Percentiles rank a stretch among this genome's conserved stretches.
These are phyloP conservation scores for Procapra przewalskii DNA, from an alignment of 2,113 vertebrate species.

Conservation along the genomic window DNA sequence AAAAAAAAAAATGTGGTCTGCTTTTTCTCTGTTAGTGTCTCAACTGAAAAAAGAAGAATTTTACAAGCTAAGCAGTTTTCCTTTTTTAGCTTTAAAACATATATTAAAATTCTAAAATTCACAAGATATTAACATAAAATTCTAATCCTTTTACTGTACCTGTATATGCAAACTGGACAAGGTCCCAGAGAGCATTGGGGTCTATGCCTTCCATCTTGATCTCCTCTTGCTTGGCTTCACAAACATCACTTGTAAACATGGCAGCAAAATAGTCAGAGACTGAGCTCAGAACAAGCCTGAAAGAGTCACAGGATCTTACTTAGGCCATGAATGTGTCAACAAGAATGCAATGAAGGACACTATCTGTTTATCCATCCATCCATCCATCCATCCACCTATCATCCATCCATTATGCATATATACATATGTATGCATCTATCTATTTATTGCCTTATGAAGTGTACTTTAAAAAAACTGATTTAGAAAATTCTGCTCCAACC, in stretches of 20 bases:
- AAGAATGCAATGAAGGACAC: not conserved
- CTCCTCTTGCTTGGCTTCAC: slow-evolving; percentile 88
- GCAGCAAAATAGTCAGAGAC: slow-evolving; percentile 88
- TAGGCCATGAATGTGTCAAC: not conserved
- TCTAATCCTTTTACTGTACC: slow-evolving; percentile 70
- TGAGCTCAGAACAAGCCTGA: slow-evolving; percentile 86
- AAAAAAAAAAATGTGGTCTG: not conserved
- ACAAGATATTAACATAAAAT: not conserved
- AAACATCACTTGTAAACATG: slow-evolving; percentile 88
- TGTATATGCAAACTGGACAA: slow-evolving; percentile 88
- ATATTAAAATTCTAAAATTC: not conserved
- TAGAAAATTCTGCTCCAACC: not conserved
- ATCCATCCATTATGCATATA: not conserved
- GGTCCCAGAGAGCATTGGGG: slow-evolving; percentile 86
- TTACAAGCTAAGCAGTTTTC: not conserved
- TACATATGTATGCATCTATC: not conserved
- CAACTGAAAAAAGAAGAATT: not conserved
- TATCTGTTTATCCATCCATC: not conserved
- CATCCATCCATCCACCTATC: not conserved
- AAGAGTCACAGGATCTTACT: slow-evolving; percentile 52
- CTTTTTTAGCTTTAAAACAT: not conserved
- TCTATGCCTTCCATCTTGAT: slow-evolving; percentile 90
- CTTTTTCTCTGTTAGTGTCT: not conserved
- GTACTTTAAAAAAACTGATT: not conserved
- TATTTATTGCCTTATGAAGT: not conserved